Evolutionary conservation across 2,797 vertebrate genomes (phyloP), one percentile per base, ranked within the genome.

Genomic region (Limnodromus scolopaceus): DNA sequence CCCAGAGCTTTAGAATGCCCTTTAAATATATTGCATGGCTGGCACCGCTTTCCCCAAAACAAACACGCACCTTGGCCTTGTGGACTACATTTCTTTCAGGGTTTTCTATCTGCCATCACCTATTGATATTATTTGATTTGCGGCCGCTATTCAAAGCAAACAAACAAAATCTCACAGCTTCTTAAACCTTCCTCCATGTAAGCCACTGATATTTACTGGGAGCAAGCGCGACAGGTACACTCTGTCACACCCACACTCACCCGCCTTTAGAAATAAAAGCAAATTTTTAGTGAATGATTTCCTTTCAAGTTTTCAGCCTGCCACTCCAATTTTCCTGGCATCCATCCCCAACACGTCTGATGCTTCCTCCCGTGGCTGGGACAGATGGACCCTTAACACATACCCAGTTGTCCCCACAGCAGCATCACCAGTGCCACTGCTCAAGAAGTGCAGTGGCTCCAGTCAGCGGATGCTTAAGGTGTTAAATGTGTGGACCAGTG

Each of bases 61-160:
- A 97, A 96, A 95, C 64, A 89, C 3, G 30, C 36, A 46, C 32
- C 72, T 95, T 51, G 65, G 78, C 39, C 54, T 91, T 69, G 46
- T 23, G n/a, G 69, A 48, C 90, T 87, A 53, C 70, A 89, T 77
- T 87, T 93, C 81, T 85, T 75, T 14, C 66, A 79, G 38, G 54
- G 36, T 70, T 92, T 89, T 84, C 51, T 58, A 14, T 69, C 82
- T 76, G 92, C 86, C 93, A 55, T 75, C 94, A 95, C 69, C 78
- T 96, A 87, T 89, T 97, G 91, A 88, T 97, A 90, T 84, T 97
- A 77, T 97, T 96, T 97, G 96, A 95, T 95, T 97, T 94, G 75
- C 92, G 75, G 95, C 93, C 0, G 2, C 74, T 94, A 12, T 77
- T 96, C 87, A 96, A 95, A 78, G 92, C 77, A 97, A 98, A 97